A percentile compares a stretch with the other conserved stretches of the same genome.
These are phyloP conservation scores for Orthosia cruda DNA, from an alignment of 2,888 invertebrate genomes.

Conservation along the genomic window DNA sequence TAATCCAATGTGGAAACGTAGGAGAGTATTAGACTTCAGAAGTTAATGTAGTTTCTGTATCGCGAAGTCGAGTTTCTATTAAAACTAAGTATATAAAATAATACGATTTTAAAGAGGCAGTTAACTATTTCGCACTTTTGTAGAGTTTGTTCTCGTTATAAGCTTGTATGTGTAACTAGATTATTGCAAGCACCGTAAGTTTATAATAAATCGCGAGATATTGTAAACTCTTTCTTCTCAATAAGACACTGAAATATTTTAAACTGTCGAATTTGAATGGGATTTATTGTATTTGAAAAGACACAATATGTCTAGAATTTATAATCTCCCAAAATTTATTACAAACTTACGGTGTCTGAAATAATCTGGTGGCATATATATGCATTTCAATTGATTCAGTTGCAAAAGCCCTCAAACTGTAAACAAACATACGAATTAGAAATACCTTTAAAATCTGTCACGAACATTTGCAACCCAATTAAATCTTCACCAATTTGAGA, in stretches of 20 bases:
- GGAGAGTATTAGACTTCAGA: background rate
- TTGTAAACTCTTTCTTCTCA: too few species aligned
- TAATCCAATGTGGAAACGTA: background rate
- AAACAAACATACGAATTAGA: background rate
- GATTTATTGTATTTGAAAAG: too few species aligned
- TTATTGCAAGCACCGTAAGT: too few species aligned
- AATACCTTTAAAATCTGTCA: background rate
- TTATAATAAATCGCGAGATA: too few species aligned
- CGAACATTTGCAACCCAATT: background rate
- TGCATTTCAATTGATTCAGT: too few species aligned
- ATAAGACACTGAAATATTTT: too few species aligned
- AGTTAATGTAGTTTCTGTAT: background rate
- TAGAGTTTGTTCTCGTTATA: background rate
- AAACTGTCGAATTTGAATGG: too few species aligned
- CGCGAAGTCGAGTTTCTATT: background rate
- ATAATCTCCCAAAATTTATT: too few species aligned
- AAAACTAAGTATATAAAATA: background rate
- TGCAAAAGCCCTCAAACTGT: background rate
- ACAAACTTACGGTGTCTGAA: too few species aligned
- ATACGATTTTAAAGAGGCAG: background rate
- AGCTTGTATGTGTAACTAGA: too few species aligned
- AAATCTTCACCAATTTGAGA: background rate
- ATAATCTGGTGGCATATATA: too few species aligned
- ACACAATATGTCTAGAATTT: too few species aligned
- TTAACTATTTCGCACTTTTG: background rate